Evolutionary conservation across 2,797 vertebrate genomes (phyloP), one percentile per base, ranked within the genome.

Genomic region (Danio kyathit): DNA sequence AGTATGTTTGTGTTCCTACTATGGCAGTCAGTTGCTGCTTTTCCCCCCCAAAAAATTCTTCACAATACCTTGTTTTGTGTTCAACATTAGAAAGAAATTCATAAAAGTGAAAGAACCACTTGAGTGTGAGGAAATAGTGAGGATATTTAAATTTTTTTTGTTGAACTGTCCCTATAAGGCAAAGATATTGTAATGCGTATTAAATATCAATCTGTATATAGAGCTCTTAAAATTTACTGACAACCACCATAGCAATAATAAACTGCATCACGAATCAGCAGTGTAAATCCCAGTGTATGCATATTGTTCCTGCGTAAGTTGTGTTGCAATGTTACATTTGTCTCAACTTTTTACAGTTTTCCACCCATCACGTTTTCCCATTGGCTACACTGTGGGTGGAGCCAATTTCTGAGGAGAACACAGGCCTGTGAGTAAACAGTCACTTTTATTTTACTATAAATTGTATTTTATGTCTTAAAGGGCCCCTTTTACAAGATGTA

Each of bases 351-450:
- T 79, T 88, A 7, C 91, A 99, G 98, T 99, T 99, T 88, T 99
- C 98, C 88, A 99, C 97, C 0, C 98, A 99, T 86, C 98, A 99
- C 66, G 95, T 99, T 85, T 98, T 99, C 86, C 95, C 96, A 3
- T 86, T 99, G 90, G 93, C 95, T 73, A 99, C 97, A 0, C 89
- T 99, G 41, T 99, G 98, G 98, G 96, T 95, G 83, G 98, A 99
- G 88, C 95, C 96, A 0, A 91, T 98, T 84, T 95, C 96, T 8
- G 98, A 99, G 91, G 97, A 99, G 88, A 88, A 91, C 88, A 88
- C 92, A n/a, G 92, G 91, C 74, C 88, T 93, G 97, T 99, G 91
- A 96, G 97, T 96, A 76, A 83, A 14, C 57, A 43, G 38, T 64
- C 70, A 51, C 4, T 11, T 29, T 65, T 65, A 49, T 69, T 16